Conservation (phyloP, 1,140 invertebrate species). For the Drosophila athabasca region DNA sequence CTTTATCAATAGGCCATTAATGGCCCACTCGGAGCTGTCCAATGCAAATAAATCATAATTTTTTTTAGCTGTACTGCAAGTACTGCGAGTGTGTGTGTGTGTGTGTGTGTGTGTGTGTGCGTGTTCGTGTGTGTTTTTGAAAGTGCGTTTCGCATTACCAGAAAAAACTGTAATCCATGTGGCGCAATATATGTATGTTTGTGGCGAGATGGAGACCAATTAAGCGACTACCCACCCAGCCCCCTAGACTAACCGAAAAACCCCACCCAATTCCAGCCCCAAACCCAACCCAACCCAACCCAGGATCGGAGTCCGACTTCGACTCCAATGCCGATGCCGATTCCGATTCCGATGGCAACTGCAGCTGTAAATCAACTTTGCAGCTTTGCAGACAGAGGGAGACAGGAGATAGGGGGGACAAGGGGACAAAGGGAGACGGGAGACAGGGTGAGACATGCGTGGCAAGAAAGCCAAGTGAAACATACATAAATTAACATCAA, state of each 20-base stretch:
- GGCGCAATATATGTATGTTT: slow-evolving; percentile 39
- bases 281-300: slow-evolving; percentile 6
- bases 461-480: slow-evolving; percentile 64
- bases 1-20: slow-evolving; percentile 48
- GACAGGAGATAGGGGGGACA: slow-evolving; percentile 25
- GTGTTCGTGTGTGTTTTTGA: slow-evolving; percentile 47
- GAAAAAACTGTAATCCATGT: slow-evolving; percentile 42
- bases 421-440: neutral
- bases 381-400: slow-evolving; percentile 21
- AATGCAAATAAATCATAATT: slow-evolving; percentile 66
- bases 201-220: slow-evolving; percentile 66
- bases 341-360: slow-evolving; percentile 5
- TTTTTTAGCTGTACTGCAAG: slow-evolving; percentile 7
- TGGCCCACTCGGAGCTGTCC: slow-evolving; percentile 26
- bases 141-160: slow-evolving; percentile 74
- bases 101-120: too few species aligned
- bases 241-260: slow-evolving; percentile 24
- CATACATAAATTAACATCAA: slow-evolving; percentile 78
- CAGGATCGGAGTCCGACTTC: too few species aligned
- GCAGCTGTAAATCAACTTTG: slow-evolving; percentile 55
- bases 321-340: too few species aligned
- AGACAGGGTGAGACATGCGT: slow-evolving; percentile 53
- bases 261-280: slow-evolving; percentile 10
- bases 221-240: slow-evolving; percentile 60
- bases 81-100: too few species aligned